A percentile compares a stretch with the other conserved stretches of the same genome.
Evolutionary conservation across 2,888 invertebrate genomes (phyloP).

Genomic region (Epiblema foenella): DNA sequence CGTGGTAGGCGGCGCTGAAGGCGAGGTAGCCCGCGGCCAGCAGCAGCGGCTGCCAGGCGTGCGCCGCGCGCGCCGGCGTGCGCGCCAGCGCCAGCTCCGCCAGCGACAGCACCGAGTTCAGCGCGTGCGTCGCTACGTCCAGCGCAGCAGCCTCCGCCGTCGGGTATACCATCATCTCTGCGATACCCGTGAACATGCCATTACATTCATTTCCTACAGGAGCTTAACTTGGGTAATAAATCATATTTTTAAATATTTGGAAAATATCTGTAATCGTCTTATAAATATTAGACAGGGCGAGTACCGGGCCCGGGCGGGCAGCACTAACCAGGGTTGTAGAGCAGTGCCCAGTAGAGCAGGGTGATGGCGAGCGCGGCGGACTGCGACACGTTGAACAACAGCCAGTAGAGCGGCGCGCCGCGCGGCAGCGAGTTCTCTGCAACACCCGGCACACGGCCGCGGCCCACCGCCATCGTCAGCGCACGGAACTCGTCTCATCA

Average conservation of each 20-base stretch:
- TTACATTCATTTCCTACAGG: not conserved
- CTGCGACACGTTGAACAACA: constrained; percentile 49
- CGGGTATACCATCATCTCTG: constrained; percentile 41
- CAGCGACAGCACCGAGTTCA: constrained; percentile 89
- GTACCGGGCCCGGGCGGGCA: too few relatives aligned
- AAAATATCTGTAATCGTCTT: too few relatives aligned
- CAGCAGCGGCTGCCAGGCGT: constrained; percentile 87
- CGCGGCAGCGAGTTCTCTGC: constrained; percentile 36
- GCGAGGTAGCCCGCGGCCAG: constrained; percentile 88
- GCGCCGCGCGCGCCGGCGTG: constrained; percentile 83
- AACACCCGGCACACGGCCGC: not conserved
- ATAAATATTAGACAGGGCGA: too few relatives aligned
- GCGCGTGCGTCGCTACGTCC: constrained; percentile 78
- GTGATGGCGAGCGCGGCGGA: constrained; percentile 73
- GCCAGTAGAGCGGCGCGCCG: constrained; percentile 50
- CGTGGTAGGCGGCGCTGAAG: constrained; percentile 89
- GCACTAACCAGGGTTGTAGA: constrained; percentile 67
- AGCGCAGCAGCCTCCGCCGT: constrained; percentile 59
- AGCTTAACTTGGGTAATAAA: too few relatives aligned
- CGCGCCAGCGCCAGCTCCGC: constrained; percentile 88
- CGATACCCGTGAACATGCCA: not conserved
- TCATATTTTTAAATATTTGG: too few relatives aligned
- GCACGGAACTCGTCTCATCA: too few relatives aligned
- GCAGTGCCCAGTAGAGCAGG: constrained; percentile 74
- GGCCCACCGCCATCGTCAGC: not conserved